Evolutionary conservation across 2,888 invertebrate genomes (phyloP).

Genomic region (Dynastes tityus): DNA sequence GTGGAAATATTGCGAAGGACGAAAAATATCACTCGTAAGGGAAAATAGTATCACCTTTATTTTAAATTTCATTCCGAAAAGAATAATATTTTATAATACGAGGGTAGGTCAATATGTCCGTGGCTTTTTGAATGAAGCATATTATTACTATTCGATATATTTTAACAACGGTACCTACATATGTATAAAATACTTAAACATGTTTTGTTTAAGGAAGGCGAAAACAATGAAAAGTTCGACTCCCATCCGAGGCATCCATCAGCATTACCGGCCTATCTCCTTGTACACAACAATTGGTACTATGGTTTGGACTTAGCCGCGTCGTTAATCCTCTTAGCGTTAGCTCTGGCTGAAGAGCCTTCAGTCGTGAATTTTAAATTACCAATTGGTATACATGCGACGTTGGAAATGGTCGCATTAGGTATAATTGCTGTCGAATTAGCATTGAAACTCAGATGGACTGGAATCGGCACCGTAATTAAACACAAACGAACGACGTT

Average conservation of each 20-base stretch:
- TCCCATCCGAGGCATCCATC: constrained; percentile 88
- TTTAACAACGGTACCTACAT: too few species aligned
- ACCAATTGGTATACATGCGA: constrained; percentile 86
- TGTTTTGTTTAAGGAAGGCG: constrained; percentile 80
- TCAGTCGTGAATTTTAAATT: constrained; percentile 82
- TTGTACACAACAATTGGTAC: constrained; percentile 92
- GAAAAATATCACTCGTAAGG: too few species aligned
- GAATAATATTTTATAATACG: too few species aligned
- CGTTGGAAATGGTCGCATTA: constrained; percentile 85
- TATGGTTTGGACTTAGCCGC: constrained; percentile 86
- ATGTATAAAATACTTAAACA: background rate
- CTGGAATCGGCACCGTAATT: constrained; percentile 87
- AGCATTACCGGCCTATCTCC: constrained; percentile 87
- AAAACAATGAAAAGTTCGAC: constrained; percentile 93
- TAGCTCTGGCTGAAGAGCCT: constrained; percentile 88
- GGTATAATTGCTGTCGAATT: constrained; percentile 85
- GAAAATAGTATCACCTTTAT: too few species aligned
- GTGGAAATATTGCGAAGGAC: too few species aligned
- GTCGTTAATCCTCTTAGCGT: constrained; percentile 80
- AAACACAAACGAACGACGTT: constrained; percentile 89
- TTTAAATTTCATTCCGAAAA: too few species aligned
- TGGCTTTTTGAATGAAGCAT: too few species aligned
- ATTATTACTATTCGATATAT: too few species aligned
- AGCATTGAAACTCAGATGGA: constrained; percentile 87
- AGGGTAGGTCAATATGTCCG: too few species aligned